phyloP scores from a whole-genome alignment of 2,113 vertebrate genomes.

The Gavialis gangeticus region DNA sequence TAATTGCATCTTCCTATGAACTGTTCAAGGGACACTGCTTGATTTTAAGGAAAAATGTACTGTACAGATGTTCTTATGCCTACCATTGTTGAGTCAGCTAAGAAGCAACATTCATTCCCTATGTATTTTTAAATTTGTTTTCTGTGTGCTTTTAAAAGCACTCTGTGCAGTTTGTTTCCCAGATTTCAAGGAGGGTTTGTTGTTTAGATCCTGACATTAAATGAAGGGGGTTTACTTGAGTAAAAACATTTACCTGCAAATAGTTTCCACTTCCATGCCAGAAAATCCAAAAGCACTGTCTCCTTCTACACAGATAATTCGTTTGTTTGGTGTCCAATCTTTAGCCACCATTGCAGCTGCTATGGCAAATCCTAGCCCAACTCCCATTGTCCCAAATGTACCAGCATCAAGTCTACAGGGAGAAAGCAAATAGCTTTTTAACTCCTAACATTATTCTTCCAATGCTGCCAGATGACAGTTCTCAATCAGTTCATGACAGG shows the following conservation, averaged over 20 bases:
- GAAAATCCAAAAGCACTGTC: constrained; percentile 99
- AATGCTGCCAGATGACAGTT: not conserved
- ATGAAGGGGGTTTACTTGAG: not conserved
- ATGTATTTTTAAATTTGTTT: not conserved
- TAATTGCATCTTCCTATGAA: not conserved
- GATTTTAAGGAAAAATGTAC: not conserved
- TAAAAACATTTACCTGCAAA: constrained; percentile 87
- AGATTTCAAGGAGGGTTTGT: not conserved
- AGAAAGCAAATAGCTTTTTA: not conserved
- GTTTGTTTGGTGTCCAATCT: constrained; percentile 71
- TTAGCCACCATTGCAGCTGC: constrained; percentile 89
- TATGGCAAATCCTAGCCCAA: constrained; percentile 94
- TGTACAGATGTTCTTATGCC: not conserved
- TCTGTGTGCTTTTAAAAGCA: not conserved
- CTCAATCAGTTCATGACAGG: not conserved
- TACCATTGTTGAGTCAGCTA: not conserved
- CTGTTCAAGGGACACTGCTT: not conserved
- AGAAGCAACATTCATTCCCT: not conserved
- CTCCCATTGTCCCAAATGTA: constrained; percentile 98
- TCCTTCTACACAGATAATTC: constrained; percentile 92
- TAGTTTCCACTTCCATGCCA: constrained; percentile 97
- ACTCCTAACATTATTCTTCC: not conserved
- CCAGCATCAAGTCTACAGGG: constrained; percentile 92
- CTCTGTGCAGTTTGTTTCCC: fast-evolving
- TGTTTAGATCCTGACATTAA: not conserved